phyloP scores from a whole-genome alignment of 2,888 invertebrate genomes.

The Aphidoletes aphidimyza region DNA sequence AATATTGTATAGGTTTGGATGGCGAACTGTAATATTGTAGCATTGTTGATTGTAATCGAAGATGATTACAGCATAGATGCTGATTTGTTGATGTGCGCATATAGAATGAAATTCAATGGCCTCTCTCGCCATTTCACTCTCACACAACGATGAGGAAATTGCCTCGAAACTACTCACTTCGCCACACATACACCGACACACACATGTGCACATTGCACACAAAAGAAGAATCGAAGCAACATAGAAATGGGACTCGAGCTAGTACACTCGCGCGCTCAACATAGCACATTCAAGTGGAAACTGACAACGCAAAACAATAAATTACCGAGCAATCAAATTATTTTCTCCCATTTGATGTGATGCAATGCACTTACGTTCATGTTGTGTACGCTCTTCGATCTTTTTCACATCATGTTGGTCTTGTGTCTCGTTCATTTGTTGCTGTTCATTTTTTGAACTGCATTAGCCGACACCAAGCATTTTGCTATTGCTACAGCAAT shows the following conservation, averaged over 20 bases:
- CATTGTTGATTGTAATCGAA: conserved; percentile 25
- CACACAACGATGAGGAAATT: too few relatives aligned
- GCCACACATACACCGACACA: too few relatives aligned
- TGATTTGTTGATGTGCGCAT: conserved; percentile 18
- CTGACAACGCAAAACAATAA: conserved; percentile 47
- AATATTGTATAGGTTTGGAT: neutral
- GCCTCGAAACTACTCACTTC: too few relatives aligned
- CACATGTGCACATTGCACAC: too few relatives aligned
- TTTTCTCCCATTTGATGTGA: conserved; percentile 21
- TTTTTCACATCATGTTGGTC: neutral
- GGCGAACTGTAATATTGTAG: neutral
- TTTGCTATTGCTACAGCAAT: conserved; percentile 1
- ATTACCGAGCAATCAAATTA: conserved; percentile 46
- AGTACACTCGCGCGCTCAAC: neutral
- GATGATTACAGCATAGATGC: conserved; percentile 37
- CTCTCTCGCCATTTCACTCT: neutral
- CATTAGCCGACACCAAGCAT: neutral
- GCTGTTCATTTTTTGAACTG: neutral
- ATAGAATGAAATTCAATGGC: neutral
- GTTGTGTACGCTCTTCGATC: neutral
- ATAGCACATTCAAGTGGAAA: conserved; percentile 19
- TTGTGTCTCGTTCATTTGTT: neutral
- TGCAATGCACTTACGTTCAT: conserved; percentile 20
- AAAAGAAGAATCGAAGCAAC: neutral
- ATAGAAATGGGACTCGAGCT: neutral